Conservation (phyloP, 2,888 invertebrate genomes). For the Sclerodermus sp. region DNA sequence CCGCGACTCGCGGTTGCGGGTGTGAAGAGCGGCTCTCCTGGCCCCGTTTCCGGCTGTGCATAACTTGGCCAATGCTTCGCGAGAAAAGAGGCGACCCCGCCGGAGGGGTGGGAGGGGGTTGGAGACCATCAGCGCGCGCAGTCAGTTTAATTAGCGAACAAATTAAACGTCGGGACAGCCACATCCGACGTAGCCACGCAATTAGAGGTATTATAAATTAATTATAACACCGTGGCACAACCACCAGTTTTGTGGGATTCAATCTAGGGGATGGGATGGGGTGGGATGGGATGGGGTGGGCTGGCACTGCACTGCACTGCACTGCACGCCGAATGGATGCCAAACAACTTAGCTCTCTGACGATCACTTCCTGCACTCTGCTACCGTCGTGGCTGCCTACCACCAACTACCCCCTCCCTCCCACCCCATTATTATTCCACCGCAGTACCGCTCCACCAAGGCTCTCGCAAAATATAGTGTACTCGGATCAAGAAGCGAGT, state of each 20-base stretch:
- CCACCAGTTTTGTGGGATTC: slow-evolving; percentile 44
- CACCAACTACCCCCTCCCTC: too few relatives aligned
- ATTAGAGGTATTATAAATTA: slow-evolving; percentile 52
- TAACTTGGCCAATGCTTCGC: too few relatives aligned
- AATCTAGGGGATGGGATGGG: slow-evolving; percentile 41
- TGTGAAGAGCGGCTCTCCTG: not conserved
- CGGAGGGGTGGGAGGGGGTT: not conserved
- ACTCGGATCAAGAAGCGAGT: too few relatives aligned
- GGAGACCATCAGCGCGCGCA: slow-evolving; percentile 8
- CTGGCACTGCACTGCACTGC: too few relatives aligned
- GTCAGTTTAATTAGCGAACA: slow-evolving; percentile 47
- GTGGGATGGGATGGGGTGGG: too few relatives aligned
- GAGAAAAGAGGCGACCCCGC: too few relatives aligned
- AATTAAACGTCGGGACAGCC: slow-evolving; percentile 43
- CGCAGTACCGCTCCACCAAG: too few relatives aligned
- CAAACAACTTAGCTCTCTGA: slow-evolving; percentile 31
- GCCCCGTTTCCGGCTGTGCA: not conserved
- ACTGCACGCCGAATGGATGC: slow-evolving; percentile 34
- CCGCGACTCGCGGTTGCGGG: not conserved
- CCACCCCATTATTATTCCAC: too few relatives aligned
- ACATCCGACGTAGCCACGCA: slow-evolving; percentile 39
- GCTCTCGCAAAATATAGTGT: too few relatives aligned
- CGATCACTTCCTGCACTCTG: slow-evolving; percentile 1
- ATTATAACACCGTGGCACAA: slow-evolving; percentile 37
- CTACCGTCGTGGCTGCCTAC: too few relatives aligned